Evolutionary conservation across 2,113 vertebrate species (phyloP).

Genomic region (Spea multiplicata): DNA sequence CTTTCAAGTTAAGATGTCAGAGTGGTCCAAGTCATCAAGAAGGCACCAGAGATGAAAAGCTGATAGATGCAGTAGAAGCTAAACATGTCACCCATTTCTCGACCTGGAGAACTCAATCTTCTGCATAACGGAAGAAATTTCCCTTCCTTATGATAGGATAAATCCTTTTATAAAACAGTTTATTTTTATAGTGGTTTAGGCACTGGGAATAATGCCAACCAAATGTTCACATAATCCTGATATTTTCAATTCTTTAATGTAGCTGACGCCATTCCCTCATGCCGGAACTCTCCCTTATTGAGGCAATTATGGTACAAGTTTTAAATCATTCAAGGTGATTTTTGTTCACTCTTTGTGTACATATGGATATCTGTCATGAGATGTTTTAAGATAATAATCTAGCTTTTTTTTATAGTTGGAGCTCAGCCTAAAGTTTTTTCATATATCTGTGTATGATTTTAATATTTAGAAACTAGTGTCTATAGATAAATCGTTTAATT

Average conservation of each 20-base stretch:
- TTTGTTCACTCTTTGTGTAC: conserved; percentile 43
- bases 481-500: too few relatives aligned
- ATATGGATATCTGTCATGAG: conserved; percentile 41
- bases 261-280: conserved; percentile 48
- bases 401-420: not conserved
- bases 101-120: conserved; percentile 51
- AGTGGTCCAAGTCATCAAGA: not conserved
- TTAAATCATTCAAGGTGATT: conserved; percentile 47
- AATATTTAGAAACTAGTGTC: too few relatives aligned
- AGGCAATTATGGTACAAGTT: conserved; percentile 42
- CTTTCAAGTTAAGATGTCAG: conserved; percentile 32
- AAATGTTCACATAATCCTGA: conserved; percentile 64
- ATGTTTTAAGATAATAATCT: conserved; percentile 30
- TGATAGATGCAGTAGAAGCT: conserved; percentile 34
- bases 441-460: too few relatives aligned
- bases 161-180: conserved; percentile 57
- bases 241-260: conserved; percentile 55
- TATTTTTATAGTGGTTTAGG: conserved; percentile 61
- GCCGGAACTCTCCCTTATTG: conserved; percentile 46
- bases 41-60: conserved; percentile 19
- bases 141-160: conserved; percentile 48
- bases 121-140: conserved; percentile 51
- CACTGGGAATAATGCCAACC: conserved; percentile 64
- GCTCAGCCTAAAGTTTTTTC: not conserved
- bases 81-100: conserved; percentile 51